phyloP scores from a whole-genome alignment of 2,113 vertebrate species.

The Guaruba guarouba region DNA sequence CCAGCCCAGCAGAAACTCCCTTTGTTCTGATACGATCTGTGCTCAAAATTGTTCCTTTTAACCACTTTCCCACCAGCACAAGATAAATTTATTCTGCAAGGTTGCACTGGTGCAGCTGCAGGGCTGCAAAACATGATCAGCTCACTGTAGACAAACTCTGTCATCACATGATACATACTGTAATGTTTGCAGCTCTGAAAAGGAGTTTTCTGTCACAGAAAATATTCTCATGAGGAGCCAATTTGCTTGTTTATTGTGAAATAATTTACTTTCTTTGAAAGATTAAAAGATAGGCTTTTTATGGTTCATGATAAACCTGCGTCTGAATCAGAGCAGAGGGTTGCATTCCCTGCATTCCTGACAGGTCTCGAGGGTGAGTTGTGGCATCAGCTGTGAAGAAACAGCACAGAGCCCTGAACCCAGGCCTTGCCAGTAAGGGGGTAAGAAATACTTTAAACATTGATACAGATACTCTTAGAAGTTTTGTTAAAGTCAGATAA shows the following conservation, averaged over 20 bases:
- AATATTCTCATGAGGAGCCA: neutral
- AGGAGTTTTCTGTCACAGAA: neutral
- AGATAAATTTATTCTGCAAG: neutral
- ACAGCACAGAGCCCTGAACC: neutral
- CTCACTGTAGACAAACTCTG: neutral
- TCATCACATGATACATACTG: neutral
- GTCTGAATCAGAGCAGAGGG: constrained; percentile 20
- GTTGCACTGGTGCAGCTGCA: neutral
- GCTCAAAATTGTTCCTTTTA: neutral
- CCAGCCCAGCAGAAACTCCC: neutral
- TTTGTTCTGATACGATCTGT: neutral
- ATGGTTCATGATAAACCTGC: constrained; percentile 37
- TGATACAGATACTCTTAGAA: neutral
- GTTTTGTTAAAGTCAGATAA: neutral
- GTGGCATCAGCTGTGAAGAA: neutral
- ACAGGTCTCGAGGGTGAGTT: constrained; percentile 15
- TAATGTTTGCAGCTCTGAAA: neutral
- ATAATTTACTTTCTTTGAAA: constrained; percentile 42
- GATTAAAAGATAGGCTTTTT: constrained; percentile 48
- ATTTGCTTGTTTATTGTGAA: constrained; percentile 42
- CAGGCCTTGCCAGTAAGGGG: neutral
- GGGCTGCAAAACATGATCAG: neutral
- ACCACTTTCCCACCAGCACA: neutral
- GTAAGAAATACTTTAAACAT: neutral
- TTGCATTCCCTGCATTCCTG: constrained; percentile 51